Conservation (phyloP, 2,113 vertebrate genomes). For the Neotragus pygmaeus region DNA sequence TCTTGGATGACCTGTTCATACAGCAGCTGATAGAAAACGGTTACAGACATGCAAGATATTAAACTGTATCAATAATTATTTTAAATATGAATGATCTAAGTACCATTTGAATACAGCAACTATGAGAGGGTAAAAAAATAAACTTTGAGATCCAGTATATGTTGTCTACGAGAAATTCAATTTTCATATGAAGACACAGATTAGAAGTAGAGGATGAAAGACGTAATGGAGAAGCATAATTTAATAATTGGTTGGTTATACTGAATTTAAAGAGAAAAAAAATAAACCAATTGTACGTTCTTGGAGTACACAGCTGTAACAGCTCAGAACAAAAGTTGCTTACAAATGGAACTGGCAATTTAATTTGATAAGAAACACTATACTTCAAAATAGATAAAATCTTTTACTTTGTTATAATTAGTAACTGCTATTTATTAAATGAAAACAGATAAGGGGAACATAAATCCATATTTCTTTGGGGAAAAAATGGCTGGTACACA, state of each 20-base stretch:
- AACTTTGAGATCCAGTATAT: background rate
- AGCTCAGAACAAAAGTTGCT: background rate
- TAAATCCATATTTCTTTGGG: background rate
- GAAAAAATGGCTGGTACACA: background rate
- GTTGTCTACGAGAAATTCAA: background rate
- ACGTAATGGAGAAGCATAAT: background rate
- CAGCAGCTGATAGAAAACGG: background rate
- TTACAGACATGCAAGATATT: background rate
- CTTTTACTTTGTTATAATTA: background rate
- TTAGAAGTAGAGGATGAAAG: background rate
- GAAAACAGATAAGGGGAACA: background rate
- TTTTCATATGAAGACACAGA: background rate
- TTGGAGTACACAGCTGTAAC: background rate
- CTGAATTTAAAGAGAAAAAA: background rate
- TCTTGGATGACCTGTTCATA: background rate
- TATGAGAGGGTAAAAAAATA: background rate
- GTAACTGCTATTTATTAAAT: background rate
- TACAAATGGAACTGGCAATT: background rate
- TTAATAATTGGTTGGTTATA: background rate
- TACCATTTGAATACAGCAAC: background rate
- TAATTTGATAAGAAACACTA: background rate
- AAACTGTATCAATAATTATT: background rate
- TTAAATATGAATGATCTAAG: background rate
- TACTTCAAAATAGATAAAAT: background rate
- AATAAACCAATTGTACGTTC: background rate